A percentile compares a stretch with the other conserved stretches of the same genome.
Conservation (phyloP, 2,113 vertebrate genomes). For the Laticauda laticaudata region DNA sequence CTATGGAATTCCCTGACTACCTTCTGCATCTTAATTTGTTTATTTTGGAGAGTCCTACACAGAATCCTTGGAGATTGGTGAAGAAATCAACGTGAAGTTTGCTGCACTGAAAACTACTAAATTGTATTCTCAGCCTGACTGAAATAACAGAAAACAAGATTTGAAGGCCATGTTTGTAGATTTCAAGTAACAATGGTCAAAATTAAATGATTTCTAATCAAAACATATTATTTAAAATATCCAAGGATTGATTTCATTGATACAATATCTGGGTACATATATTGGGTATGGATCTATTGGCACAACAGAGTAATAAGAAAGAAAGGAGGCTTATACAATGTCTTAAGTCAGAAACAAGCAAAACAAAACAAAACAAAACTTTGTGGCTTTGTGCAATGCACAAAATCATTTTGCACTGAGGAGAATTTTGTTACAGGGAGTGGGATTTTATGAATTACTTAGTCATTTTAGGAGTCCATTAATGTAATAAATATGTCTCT, state of each 20-base stretch:
- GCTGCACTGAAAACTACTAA: neutral
- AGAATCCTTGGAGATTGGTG: neutral
- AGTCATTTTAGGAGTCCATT: no score
- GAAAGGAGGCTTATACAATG: neutral
- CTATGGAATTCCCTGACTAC: neutral
- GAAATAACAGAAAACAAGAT: neutral
- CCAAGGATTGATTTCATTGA: neutral
- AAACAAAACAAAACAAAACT: neutral
- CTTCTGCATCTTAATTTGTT: neutral
- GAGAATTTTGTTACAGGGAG: neutral
- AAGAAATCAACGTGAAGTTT: neutral
- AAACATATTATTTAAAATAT: neutral
- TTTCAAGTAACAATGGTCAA: slow-evolving; percentile 54
- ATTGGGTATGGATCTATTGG: neutral
- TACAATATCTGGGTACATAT: neutral
- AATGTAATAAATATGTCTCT: neutral
- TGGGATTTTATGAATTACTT: neutral
- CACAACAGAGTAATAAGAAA: neutral
- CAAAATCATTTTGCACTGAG: neutral
- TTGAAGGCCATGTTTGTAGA: slow-evolving; percentile 50
- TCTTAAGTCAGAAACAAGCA: neutral
- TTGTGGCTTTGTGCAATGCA: neutral
- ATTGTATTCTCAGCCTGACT: neutral
- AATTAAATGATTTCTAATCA: slow-evolving; percentile 47
- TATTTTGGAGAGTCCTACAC: accelerated